Base-by-base conservation (phyloP, 1,140 invertebrate genomes). In the Hylyphantes graminicola region DNA sequence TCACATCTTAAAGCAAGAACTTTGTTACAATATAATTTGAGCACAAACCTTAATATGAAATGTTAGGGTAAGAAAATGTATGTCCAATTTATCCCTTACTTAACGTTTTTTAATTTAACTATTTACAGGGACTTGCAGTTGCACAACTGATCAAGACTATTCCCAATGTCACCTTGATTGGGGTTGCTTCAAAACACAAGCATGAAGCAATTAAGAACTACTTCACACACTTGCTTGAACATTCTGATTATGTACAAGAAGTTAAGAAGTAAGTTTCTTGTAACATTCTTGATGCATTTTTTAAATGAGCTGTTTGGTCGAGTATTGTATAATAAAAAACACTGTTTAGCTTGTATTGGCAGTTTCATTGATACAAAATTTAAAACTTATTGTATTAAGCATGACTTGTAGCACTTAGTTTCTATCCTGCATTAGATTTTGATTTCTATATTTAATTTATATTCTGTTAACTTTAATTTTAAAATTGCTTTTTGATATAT, bases 111-210 rank as follows among this genome's bases (percentile, higher is more conserved):
- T 13, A 9, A 7, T 21, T 70, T 8, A 7, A 21, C 86, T 83
- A 70, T 12, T 91, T 91, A 85, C 88, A 95, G 95, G 96, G 96
- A 74, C 94, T 94, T 90, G 95, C 95, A 4, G 92, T 96, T 10
- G 93, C 93, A 35, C 95, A 97, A 89, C 90, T 97, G 63, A 93
- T 93, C 55, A 94, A 94, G 90, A 95, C 94, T 0, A 93, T 96
- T n/a, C 91, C 93, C 11, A 93, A 96, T 87, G 93, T 96, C 11
- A 95, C 93, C 8, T 92, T 97, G 50, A 95, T 95, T 89, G 96
- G 95, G 12, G 94, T 96, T 0, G 95, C 95, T 88, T 95, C 95
- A 35, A 94, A 95, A 89, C 91, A 91, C 87, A 97, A 97, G 90
- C 95, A 96, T 87, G 95, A 96, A 88, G 92, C 92, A 10, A 90